A percentile compares a stretch with the other conserved stretches of the same genome.
phyloP scores from a whole-genome alignment of 1,140 invertebrate genomes.

The Ooceraea biroi region DNA sequence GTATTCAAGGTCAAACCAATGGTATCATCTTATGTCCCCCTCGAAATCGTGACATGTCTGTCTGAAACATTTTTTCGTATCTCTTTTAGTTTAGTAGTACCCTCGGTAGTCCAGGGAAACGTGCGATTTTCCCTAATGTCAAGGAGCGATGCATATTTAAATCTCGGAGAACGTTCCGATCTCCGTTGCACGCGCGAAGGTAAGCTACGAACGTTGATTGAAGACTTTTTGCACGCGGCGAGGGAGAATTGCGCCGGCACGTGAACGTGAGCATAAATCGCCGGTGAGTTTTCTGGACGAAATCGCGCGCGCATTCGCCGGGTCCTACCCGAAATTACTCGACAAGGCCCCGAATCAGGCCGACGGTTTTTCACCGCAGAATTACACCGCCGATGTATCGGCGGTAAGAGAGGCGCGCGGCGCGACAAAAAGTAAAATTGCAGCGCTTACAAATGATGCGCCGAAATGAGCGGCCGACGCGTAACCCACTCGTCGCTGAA shows the following conservation, averaged over 20 bases:
- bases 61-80: no score
- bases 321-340: conserved; percentile 50
- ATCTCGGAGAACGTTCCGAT: not conserved
- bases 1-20: no score
- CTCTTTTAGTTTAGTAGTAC: no score
- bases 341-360: conserved; percentile 63
- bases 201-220: conserved; percentile 16
- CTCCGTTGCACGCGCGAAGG: not conserved
- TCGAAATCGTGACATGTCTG: no score
- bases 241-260: conserved; percentile 17
- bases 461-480: conserved; percentile 71
- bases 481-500: conserved; percentile 38
- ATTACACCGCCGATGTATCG: conserved; percentile 64
- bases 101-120: not conserved
- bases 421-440: conserved; percentile 73
- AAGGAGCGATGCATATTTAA: not conserved
- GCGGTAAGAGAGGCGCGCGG: not conserved
- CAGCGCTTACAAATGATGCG: conserved; percentile 72
- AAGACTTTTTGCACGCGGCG: conserved; percentile 21
- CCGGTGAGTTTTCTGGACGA: conserved; percentile 19
- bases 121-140: not conserved
- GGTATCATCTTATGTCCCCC: no score
- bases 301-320: conserved; percentile 46
- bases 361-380: conserved; percentile 62
- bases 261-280: conserved; percentile 34